These are phyloP conservation scores for Falco columbarius DNA, from an alignment of 2,797 vertebrate genomes.

Conservation along the genomic window DNA sequence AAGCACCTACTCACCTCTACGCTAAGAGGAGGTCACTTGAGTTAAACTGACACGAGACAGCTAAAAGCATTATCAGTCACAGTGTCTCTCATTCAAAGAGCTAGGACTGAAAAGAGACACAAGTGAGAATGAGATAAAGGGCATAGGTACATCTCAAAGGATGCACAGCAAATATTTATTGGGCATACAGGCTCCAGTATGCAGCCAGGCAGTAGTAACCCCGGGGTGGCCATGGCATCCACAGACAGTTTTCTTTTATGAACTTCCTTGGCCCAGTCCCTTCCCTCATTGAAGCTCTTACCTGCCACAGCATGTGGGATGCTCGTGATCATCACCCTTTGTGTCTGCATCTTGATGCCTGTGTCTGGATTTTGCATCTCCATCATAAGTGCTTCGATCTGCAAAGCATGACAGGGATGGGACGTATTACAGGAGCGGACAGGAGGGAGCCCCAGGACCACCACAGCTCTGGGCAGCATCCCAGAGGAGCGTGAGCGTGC, in stretches of 20 bases:
- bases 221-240: neutral
- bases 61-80: neutral
- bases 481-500: too few species aligned
- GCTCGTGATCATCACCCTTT: conserved; percentile 86
- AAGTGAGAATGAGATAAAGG: neutral
- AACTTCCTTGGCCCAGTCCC: neutral
- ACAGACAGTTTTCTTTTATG: neutral
- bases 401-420: neutral
- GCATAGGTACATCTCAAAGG: neutral
- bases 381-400: conserved; percentile 89
- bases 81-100: neutral
- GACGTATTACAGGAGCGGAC: neutral
- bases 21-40: neutral
- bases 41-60: neutral
- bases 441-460: neutral
- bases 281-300: conserved; percentile 40
- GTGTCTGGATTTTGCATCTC: conserved; percentile 93
- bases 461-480: neutral
- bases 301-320: conserved; percentile 93
- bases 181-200: accelerated
- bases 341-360: conserved; percentile 88
- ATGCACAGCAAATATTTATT: neutral
- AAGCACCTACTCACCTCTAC: neutral
- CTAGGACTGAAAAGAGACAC: neutral
- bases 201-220: neutral